Conservation (phyloP, 2,113 vertebrate species). For the Sebastes schlegelii region DNA sequence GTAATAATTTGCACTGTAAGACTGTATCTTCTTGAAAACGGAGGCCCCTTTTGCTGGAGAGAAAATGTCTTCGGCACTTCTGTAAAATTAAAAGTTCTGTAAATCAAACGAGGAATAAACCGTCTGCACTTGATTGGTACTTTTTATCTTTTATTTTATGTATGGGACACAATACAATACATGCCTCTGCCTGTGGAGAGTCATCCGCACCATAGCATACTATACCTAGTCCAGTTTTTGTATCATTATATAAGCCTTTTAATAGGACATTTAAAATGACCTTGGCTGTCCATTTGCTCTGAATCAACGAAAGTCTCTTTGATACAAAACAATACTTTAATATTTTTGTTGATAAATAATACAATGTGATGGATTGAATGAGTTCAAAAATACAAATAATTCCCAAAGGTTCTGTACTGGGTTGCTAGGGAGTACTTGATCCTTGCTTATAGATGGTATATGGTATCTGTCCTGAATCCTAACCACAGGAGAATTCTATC, state of each 20-base stretch:
- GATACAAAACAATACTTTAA: not conserved
- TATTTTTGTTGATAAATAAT: not conserved
- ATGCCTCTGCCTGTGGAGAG: no score
- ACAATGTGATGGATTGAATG: not conserved
- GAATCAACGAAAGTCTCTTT: not conserved
- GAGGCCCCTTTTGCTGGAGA: not conserved
- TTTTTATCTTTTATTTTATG: not conserved
- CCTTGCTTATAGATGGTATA: not conserved
- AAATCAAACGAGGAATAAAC: constrained; percentile 4
- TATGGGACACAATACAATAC: no score
- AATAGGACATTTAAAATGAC: not conserved
- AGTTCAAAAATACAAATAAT: not conserved
- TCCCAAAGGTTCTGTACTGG: not conserved
- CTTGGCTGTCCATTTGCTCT: not conserved
- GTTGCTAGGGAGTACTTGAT: not conserved
- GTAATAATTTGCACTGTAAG: not conserved
- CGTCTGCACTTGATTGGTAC: not conserved
- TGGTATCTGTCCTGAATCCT: not conserved
- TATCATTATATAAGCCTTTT: not conserved
- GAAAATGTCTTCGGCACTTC: not conserved
- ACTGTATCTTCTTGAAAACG: not conserved
- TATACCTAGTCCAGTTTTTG: not conserved
- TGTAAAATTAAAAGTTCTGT: not conserved
- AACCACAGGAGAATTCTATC: not conserved
- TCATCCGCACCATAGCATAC: not conserved